These are phyloP conservation scores for Rutilus rutilus DNA, from an alignment of 2,113 vertebrate species.

Conservation along the genomic window DNA sequence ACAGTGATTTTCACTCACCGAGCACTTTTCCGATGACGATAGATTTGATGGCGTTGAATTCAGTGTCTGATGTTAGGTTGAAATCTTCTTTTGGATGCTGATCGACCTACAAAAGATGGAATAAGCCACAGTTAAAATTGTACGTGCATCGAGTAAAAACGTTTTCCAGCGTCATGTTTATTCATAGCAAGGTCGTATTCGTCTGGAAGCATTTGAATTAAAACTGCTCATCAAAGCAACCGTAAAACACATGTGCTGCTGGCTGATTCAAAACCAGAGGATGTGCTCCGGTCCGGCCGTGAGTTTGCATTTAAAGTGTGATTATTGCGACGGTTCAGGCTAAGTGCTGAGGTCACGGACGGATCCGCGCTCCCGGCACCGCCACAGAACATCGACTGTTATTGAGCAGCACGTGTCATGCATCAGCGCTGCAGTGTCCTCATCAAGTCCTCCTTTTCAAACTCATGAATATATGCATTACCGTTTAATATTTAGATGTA, in stretches of 20 bases:
- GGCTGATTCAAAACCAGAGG: constrained; percentile 36
- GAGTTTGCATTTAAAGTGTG: constrained; percentile 53
- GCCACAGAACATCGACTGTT: not conserved
- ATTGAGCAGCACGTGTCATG: not conserved
- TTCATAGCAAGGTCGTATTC: constrained; percentile 39
- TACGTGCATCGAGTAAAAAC: not conserved
- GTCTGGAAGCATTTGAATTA: constrained; percentile 52
- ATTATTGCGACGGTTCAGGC: constrained; percentile 51
- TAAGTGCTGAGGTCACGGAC: constrained; percentile 56
- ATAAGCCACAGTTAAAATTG: not conserved
- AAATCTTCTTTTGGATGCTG: constrained; percentile 80
- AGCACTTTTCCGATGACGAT: constrained; percentile 84
- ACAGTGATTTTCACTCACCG: constrained; percentile 75
- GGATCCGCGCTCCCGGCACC: constrained; percentile 19
- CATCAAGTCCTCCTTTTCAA: not conserved
- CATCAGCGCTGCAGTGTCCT: not conserved
- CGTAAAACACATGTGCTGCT: constrained; percentile 49
- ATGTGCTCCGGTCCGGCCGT: constrained; percentile 40
- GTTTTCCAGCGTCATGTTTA: constrained; percentile 44
- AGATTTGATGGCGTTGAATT: constrained; percentile 84
- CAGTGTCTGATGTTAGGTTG: constrained; percentile 81
- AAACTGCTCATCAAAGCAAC: constrained; percentile 57
- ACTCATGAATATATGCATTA: not conserved
- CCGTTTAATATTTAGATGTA: not conserved
- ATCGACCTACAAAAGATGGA: constrained; percentile 79